These are phyloP conservation scores for Pristionchus maxplancki DNA, from an alignment of 2,888 invertebrate species.

Conservation along the genomic window DNA sequence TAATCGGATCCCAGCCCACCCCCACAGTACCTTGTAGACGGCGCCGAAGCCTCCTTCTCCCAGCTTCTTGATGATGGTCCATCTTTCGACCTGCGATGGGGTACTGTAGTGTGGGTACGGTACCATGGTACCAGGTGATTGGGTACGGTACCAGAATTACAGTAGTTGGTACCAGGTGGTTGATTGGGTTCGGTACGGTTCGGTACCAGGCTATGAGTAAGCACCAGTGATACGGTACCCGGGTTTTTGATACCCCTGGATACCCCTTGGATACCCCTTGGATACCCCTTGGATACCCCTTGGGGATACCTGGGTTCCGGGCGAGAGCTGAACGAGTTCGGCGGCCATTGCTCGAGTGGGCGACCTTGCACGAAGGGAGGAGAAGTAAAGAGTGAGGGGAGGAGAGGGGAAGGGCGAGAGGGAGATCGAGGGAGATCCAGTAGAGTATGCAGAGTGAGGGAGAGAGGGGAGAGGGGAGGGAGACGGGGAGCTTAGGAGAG, in stretches of 20 bases:
- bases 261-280: no score
- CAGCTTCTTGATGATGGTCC: conserved; percentile 72
- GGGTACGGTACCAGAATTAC: no score
- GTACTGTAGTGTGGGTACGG: neutral
- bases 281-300: no score
- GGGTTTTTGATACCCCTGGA: no score
- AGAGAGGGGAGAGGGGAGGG: neutral
- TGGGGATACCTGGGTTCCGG: conserved; percentile 64
- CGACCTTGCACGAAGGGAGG: neutral
- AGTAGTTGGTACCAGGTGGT: neutral
- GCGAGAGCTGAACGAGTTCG: conserved; percentile 68
- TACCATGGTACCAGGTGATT: neutral
- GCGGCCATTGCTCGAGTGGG: conserved; percentile 56
- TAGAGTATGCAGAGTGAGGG: neutral
- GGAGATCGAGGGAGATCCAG: neutral
- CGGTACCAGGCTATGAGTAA: no score
- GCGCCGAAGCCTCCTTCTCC: conserved; percentile 73
- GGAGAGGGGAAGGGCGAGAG: neutral
- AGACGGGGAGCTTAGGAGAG: neutral
- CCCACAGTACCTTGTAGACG: conserved; percentile 69
- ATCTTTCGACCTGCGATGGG: conserved; percentile 65
- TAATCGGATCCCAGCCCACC: no score
- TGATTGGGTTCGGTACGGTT: neutral
- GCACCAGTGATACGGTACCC: no score
- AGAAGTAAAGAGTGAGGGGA: neutral